Conservation (phyloP, 2,113 vertebrate genomes). For the Bostrychus sinensis region DNA sequence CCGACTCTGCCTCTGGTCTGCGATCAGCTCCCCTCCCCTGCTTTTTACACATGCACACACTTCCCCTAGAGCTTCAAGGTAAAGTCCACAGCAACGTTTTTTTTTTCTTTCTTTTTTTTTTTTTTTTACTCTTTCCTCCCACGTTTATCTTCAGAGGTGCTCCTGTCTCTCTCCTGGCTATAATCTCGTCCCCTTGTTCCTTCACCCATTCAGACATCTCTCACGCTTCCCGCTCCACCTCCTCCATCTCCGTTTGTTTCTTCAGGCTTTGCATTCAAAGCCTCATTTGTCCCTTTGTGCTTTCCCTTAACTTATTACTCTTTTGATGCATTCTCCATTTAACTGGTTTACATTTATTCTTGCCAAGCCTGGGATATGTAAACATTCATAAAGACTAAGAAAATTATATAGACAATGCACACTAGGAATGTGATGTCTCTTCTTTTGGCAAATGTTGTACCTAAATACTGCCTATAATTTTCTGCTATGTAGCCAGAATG, state of each 20-base stretch:
- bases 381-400: not conserved
- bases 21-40: conserved; percentile 18
- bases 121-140: conserved; percentile 27
- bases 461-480: too few species aligned
- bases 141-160: conserved; percentile 9
- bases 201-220: conserved; percentile 15
- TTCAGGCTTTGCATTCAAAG: not conserved
- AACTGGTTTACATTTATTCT: too few species aligned
- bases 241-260: conserved; percentile 5
- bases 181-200: conserved; percentile 24
- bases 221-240: conserved; percentile 8
- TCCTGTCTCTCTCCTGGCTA: conserved; percentile 9
- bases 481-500: too few species aligned
- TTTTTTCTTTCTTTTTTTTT: conserved; percentile 15
- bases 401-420: too few species aligned
- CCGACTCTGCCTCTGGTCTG: conserved; percentile 29
- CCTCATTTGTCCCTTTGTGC: not conserved
- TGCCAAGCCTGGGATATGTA: too few species aligned
- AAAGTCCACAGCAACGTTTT: conserved; percentile 32
- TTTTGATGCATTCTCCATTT: not conserved
- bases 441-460: too few species aligned
- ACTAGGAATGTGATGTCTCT: too few species aligned
- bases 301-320: not conserved
- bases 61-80: conserved; percentile 51
- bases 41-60: conserved; percentile 27